phyloP scores from a whole-genome alignment of 2,113 vertebrate genomes.

The Chelonoidis abingdonii region DNA sequence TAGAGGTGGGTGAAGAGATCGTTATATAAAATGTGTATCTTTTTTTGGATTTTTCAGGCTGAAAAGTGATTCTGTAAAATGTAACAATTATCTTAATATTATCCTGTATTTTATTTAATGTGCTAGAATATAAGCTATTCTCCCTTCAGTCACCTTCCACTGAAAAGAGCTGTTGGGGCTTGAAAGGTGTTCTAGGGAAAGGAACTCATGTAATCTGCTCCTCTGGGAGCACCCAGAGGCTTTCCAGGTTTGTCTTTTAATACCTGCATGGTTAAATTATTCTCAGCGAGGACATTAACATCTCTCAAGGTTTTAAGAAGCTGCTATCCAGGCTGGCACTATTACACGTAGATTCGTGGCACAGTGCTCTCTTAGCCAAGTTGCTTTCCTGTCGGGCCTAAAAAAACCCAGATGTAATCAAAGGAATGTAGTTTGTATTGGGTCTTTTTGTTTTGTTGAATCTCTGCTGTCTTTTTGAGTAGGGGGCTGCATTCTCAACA shows the following conservation, averaged over 20 bases:
- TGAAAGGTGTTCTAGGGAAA: too few relatives aligned
- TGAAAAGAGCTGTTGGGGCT: too few relatives aligned
- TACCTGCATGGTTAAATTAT: neutral
- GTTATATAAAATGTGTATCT: neutral
- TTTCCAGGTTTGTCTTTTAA: neutral
- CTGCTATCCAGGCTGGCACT: neutral
- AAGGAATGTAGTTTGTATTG: neutral
- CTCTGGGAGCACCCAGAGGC: neutral
- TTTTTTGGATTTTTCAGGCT: neutral
- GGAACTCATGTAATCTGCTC: too few relatives aligned
- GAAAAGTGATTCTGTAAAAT: neutral
- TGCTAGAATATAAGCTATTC: too few relatives aligned
- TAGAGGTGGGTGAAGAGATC: neutral
- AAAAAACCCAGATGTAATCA: neutral
- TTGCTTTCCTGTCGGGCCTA: neutral
- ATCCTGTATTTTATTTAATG: too few relatives aligned
- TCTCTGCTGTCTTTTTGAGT: neutral
- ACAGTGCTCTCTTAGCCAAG: neutral
- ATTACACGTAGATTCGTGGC: neutral
- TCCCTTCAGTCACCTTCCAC: too few relatives aligned
- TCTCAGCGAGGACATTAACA: neutral
- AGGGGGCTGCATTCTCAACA: accelerated
- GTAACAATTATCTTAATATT: neutral
- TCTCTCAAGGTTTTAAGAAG: neutral
- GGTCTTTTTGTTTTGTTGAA: neutral